A percentile compares a stretch with the other conserved stretches of the same genome.
These are phyloP conservation scores for Sebastes oblongus DNA, from an alignment of 2,797 vertebrate species.

Conservation along the genomic window DNA sequence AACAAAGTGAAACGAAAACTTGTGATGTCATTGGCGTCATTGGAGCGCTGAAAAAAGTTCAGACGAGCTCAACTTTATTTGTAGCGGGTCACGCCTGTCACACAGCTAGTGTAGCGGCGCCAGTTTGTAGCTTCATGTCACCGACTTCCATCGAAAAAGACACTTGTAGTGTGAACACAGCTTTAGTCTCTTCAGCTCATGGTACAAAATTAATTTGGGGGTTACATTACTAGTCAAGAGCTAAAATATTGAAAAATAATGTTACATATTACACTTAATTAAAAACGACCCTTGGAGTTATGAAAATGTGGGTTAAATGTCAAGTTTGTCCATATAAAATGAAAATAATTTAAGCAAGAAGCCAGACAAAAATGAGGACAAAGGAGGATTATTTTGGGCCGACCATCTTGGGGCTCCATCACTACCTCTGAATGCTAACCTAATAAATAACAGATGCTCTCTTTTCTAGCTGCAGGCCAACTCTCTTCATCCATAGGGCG, in stretches of 20 bases:
- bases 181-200: not conserved
- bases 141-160: too few relatives aligned
- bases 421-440: not conserved
- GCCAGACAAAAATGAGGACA: not conserved
- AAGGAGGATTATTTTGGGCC: not conserved
- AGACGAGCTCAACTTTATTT: too few relatives aligned
- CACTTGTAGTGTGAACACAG: too few relatives aligned
- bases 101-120: too few relatives aligned
- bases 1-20: too few relatives aligned
- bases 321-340: not conserved
- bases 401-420: not conserved
- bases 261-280: not conserved
- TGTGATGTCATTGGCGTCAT: too few relatives aligned
- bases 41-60: too few relatives aligned
- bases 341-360: not conserved
- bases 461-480: not conserved
- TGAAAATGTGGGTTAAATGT: not conserved
- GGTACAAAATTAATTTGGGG: not conserved
- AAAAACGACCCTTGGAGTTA: not conserved
- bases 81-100: too few relatives aligned
- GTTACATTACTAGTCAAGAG: not conserved
- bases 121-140: too few relatives aligned
- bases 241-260: not conserved
- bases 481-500: not conserved
- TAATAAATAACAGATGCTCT: not conserved